Percentiles rank a stretch among this genome's conserved stretches.
These are phyloP conservation scores for Baryphthengus martii DNA, from an alignment of 2,113 vertebrate genomes.

Conservation along the genomic window DNA sequence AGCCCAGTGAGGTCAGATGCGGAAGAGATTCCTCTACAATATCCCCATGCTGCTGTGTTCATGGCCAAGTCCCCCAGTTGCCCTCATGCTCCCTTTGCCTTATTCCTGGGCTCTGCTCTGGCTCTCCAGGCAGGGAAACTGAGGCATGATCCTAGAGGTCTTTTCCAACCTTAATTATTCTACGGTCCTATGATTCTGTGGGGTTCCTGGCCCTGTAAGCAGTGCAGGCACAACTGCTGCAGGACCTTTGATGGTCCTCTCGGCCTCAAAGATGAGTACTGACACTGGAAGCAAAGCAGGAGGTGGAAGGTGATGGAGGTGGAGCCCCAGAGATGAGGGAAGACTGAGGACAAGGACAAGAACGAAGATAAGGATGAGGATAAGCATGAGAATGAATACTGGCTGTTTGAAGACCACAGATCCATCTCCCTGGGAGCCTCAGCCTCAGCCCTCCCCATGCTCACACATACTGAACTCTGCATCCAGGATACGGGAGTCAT, in stretches of 20 bases:
- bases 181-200: too few relatives aligned
- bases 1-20: not conserved
- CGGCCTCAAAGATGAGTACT: not conserved
- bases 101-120: not conserved
- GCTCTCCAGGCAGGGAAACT: not conserved
- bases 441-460: not conserved
- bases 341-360: not conserved
- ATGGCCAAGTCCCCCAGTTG: not conserved
- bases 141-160: too few relatives aligned
- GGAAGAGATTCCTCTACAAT: not conserved
- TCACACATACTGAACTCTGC: not conserved
- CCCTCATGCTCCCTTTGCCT: accelerated
- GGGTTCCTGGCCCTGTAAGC: not conserved
- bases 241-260: not conserved
- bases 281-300: not conserved
- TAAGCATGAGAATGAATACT: not conserved
- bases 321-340: not conserved
- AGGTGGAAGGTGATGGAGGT: not conserved
- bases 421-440: accelerated
- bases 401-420: not conserved
- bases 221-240: not conserved
- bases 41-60: not conserved
- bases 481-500: not conserved
- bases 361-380: not conserved
- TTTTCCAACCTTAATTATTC: too few relatives aligned